A percentile compares a stretch with the other conserved stretches of the same genome.
Conservation (phyloP, 2,797 vertebrate species). For the Kryptopterus vitreolus region DNA sequence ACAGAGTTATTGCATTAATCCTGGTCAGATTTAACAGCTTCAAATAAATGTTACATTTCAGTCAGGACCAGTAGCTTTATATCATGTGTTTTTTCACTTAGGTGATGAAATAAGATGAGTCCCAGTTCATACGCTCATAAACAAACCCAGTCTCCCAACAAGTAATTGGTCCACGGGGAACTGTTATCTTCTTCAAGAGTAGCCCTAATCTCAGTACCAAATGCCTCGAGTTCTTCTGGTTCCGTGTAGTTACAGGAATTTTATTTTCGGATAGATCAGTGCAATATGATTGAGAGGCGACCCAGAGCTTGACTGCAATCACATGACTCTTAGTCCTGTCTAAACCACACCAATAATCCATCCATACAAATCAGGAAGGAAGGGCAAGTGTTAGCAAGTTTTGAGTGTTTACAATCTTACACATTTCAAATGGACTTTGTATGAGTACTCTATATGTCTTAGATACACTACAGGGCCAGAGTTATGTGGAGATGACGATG, state of each 20-base stretch:
- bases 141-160: constrained; percentile 34
- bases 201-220: constrained; percentile 30
- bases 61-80: not conserved
- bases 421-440: not conserved
- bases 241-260: not conserved
- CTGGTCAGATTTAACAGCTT: not conserved
- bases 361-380: not conserved
- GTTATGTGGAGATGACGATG: not conserved
- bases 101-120: constrained; percentile 23
- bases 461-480: not conserved
- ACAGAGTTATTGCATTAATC: not conserved
- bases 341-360: not conserved
- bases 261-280: constrained; percentile 8
- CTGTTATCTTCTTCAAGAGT: constrained; percentile 40
- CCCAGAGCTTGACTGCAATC: not conserved
- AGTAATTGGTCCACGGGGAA: constrained; percentile 54
- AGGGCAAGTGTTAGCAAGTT: not conserved
- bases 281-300: not conserved
- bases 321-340: not conserved
- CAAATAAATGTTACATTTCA: constrained; percentile 1
- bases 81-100: constrained; percentile 30
- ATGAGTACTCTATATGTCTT: not conserved
- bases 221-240: constrained; percentile 2
- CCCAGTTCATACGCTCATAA: constrained; percentile 51
- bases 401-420: not conserved